Evolutionary conservation across 92 coral and sea anemone genomes (phyloP).

Genomic region (Zoanthus gigantus): DNA sequence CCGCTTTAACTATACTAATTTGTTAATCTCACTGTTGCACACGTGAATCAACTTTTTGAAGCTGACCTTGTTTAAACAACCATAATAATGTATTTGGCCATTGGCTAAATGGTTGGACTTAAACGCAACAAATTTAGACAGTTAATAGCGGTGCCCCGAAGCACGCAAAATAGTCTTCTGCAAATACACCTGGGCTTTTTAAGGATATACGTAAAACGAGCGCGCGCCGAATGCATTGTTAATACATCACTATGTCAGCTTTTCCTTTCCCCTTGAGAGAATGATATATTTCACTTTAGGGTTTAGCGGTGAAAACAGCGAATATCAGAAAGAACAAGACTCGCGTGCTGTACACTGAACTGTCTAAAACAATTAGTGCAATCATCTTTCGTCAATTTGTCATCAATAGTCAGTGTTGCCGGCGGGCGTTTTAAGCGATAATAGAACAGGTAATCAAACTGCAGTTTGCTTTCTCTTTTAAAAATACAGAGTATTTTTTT

Average conservation of each 20-base stretch:
- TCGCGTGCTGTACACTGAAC: slow-evolving; percentile 27
- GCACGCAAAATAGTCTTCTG: slow-evolving; percentile 34
- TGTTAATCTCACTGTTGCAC: slow-evolving; percentile 34
- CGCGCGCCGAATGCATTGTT: not conserved
- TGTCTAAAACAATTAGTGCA: slow-evolving; percentile 33
- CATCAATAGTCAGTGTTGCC: slow-evolving; percentile 20
- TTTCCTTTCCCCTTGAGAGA: not conserved
- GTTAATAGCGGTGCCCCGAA: slow-evolving; percentile 54
- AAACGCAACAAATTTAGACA: slow-evolving; percentile 47
- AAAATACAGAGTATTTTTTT: slow-evolving; percentile 35
- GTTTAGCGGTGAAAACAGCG: not conserved
- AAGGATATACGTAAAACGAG: slow-evolving; percentile 15
- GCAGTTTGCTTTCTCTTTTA: slow-evolving; percentile 17
- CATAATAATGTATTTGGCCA: slow-evolving; percentile 36
- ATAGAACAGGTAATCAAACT: slow-evolving; percentile 9
- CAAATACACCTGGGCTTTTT: slow-evolving; percentile 16
- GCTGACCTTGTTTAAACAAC: slow-evolving; percentile 41
- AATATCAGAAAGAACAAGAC: not conserved
- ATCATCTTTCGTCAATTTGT: slow-evolving; percentile 45
- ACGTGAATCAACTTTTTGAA: slow-evolving; percentile 36
- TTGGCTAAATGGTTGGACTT: slow-evolving; percentile 32
- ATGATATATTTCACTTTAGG: not conserved
- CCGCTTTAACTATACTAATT: slow-evolving; percentile 30
- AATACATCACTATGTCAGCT: slow-evolving; percentile 16
- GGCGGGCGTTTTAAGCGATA: slow-evolving; percentile 39